Percentiles rank a stretch among this genome's conserved stretches.
phyloP scores from a whole-genome alignment of 2,797 vertebrate genomes.

The Macrochelys suwanniensis region DNA sequence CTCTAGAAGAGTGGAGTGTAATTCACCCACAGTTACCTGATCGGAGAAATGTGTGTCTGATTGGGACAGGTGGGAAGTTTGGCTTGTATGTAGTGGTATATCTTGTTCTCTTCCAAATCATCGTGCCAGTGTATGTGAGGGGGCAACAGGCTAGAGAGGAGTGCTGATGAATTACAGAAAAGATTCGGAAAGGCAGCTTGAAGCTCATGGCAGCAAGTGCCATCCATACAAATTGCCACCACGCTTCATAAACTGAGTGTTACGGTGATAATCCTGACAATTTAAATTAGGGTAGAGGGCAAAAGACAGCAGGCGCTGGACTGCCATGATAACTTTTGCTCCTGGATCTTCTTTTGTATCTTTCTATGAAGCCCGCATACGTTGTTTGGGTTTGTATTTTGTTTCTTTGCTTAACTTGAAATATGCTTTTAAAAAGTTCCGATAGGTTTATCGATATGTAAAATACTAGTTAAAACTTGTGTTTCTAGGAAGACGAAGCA shows the following conservation, averaged over 20 bases:
- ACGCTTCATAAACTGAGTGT: constrained; percentile 84
- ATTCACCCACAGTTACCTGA: constrained; percentile 10
- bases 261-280: constrained; percentile 88
- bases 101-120: background rate
- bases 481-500: constrained; percentile 73
- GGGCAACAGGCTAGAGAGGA: constrained; percentile 4
- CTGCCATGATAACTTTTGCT: constrained; percentile 42
- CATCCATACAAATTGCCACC: constrained; percentile 86
- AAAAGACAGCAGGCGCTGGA: constrained; percentile 58
- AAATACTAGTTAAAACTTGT: constrained; percentile 71
- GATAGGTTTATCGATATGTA: constrained; percentile 76
- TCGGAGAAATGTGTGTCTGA: background rate
- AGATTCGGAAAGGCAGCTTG: constrained; percentile 90
- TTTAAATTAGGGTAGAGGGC: constrained; percentile 84
- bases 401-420: constrained; percentile 37
- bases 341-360: constrained; percentile 19
- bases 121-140: background rate
- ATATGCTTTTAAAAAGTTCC: constrained; percentile 57
- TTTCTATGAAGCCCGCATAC: constrained; percentile 21
- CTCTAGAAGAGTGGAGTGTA: background rate
- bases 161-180: constrained; percentile 88
- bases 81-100: background rate
- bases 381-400: constrained; percentile 22
- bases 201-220: constrained; percentile 85
- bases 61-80: background rate